Percentiles rank a stretch among this genome's conserved stretches.
These are phyloP conservation scores for Bufotes viridis DNA, from an alignment of 2,797 vertebrate genomes.

Conservation along the genomic window DNA sequence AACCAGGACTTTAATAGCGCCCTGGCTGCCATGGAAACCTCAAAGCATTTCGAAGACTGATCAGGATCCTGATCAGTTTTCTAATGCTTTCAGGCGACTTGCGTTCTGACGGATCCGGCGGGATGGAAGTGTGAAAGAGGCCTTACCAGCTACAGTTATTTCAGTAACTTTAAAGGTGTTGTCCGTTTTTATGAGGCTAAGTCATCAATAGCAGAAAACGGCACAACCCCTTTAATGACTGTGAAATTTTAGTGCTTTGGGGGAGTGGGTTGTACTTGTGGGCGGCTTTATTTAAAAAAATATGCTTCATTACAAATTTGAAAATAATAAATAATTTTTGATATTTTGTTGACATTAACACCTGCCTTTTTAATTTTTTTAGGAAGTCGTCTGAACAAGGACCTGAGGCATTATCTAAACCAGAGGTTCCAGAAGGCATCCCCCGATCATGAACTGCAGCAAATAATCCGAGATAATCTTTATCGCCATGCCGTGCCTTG, in stretches of 20 bases:
- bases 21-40: too few species aligned
- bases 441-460: conserved; percentile 93
- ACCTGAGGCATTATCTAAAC: conserved; percentile 94
- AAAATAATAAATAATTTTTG: not conserved
- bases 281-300: not conserved
- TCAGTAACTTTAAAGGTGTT: not conserved
- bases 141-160: too few species aligned
- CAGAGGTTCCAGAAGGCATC: conserved; percentile 97
- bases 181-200: not conserved
- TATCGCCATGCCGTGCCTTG: conserved; percentile 99
- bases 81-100: too few species aligned
- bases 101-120: too few species aligned
- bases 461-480: conserved; percentile 96
- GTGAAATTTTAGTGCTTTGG: too few species aligned
- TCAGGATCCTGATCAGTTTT: too few species aligned
- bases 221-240: too few species aligned
- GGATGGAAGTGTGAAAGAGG: too few species aligned
- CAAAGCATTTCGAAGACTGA: too few species aligned
- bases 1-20: too few species aligned
- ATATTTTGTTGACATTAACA: not conserved
- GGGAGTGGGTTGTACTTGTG: not conserved
- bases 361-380: conserved; percentile 61
- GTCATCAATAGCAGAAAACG: too few species aligned
- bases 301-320: not conserved
- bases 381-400: conserved; percentile 96